Evolutionary conservation across 2,113 vertebrate species (phyloP).

Genomic region (Upupa epops): DNA sequence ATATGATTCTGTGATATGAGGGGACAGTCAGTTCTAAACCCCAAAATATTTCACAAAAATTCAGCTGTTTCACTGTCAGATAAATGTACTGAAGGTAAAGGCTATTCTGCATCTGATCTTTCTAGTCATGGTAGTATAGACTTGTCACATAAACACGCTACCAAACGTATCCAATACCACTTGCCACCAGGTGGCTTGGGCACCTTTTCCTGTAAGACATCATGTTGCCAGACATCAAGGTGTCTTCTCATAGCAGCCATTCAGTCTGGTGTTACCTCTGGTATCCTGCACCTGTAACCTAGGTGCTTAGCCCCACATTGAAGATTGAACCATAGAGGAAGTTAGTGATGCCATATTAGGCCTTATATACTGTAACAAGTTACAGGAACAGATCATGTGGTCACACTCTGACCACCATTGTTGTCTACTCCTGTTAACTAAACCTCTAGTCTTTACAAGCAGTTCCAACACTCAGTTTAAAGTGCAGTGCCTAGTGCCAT

Average conservation of each 20-base stretch:
- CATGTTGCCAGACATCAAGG: background rate
- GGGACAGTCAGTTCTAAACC: background rate
- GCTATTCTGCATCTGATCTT: background rate
- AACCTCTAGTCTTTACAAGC: background rate
- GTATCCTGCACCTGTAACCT: background rate
- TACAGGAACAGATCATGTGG: fast-evolving
- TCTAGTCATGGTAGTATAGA: background rate
- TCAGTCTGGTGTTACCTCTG: background rate
- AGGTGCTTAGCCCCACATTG: fast-evolving
- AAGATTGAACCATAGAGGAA: background rate
- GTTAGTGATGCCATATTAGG: background rate
- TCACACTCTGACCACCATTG: background rate
- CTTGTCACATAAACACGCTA: background rate
- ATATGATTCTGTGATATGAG: too few relatives aligned
- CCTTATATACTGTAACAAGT: background rate
- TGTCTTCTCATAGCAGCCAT: background rate
- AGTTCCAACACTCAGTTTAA: background rate
- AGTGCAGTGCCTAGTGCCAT: fast-evolving
- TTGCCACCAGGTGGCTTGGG: background rate
- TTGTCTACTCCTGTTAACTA: background rate
- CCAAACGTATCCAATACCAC: background rate
- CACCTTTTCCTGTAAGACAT: background rate
- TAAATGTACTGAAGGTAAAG: background rate
- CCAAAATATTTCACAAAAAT: background rate
- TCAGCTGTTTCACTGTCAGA: background rate